Evolutionary conservation across 2,797 vertebrate species (phyloP).

Genomic region (Silurus aristotelis): DNA sequence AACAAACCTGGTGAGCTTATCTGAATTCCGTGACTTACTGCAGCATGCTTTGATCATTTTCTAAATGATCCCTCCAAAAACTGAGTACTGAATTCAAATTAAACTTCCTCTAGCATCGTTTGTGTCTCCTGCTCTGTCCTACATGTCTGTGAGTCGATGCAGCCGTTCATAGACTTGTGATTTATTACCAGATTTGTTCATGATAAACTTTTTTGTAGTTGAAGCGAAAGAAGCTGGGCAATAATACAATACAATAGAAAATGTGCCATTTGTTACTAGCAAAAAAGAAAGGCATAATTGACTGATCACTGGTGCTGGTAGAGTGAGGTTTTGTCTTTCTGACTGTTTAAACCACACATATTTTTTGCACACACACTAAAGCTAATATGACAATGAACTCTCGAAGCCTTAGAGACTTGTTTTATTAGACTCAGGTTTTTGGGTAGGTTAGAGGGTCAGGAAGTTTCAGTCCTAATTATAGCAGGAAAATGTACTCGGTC

Average conservation of each 20-base stretch:
- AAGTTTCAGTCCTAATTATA: not conserved
- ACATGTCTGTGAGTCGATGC: too few species aligned
- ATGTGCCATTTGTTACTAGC: not conserved
- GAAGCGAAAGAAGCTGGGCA: not conserved
- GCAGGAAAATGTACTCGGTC: not conserved
- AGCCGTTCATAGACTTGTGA: too few species aligned
- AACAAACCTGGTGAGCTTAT: not conserved
- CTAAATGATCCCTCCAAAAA: too few species aligned
- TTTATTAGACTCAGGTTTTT: conserved; percentile 24
- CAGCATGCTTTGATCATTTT: too few species aligned
- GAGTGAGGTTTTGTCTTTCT: not conserved
- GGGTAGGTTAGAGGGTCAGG: not conserved
- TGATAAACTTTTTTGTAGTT: not conserved
- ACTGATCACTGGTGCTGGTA: not conserved
- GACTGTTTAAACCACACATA: not conserved
- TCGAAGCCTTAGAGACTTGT: not conserved
- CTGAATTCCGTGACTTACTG: not conserved
- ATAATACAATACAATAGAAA: not conserved
- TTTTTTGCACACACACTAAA: not conserved
- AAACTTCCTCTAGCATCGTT: too few species aligned
- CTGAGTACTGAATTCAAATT: too few species aligned
- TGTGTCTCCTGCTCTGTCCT: too few species aligned
- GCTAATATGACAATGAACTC: conserved; percentile 12
- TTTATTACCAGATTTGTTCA: too few species aligned
- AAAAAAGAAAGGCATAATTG: not conserved